Conservation (phyloP, 2,113 vertebrate species). For the Thalassoma bifasciatum region DNA sequence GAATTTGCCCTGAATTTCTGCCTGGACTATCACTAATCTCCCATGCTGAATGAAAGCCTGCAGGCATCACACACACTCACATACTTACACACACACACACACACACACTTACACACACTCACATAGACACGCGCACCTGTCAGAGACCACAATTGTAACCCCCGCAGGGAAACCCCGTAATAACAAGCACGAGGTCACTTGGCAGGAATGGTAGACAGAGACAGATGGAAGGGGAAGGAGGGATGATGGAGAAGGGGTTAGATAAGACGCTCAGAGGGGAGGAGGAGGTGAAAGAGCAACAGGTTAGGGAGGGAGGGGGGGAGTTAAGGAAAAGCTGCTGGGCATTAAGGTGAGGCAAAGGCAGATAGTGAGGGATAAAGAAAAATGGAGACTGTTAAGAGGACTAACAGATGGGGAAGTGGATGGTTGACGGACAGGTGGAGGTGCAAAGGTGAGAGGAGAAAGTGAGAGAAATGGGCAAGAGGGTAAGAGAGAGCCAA, state of each 20-base stretch:
- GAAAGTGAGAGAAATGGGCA: slow-evolving; percentile 19
- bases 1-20: slow-evolving; percentile 29
- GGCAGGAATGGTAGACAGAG: slow-evolving; percentile 52
- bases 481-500: slow-evolving; percentile 1
- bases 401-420: slow-evolving; percentile 33
- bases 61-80: slow-evolving; percentile 39
- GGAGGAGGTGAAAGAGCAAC: slow-evolving; percentile 60
- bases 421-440: slow-evolving; percentile 8
- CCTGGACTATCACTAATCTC: slow-evolving; percentile 42
- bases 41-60: slow-evolving; percentile 51
- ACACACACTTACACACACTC: slow-evolving; percentile 49
- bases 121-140: slow-evolving; percentile 60
- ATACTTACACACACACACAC: slow-evolving; percentile 43
- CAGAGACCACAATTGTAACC: slow-evolving; percentile 60
- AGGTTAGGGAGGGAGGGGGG: slow-evolving; percentile 52
- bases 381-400: slow-evolving; percentile 22
- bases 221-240: slow-evolving; percentile 63
- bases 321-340: neutral
- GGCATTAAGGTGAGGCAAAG: neutral
- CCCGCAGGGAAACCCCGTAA: slow-evolving; percentile 55
- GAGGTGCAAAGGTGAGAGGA: slow-evolving; percentile 3
- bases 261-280: slow-evolving; percentile 8
- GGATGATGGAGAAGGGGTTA: slow-evolving; percentile 21
- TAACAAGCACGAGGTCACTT: slow-evolving; percentile 59
- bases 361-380: slow-evolving; percentile 11